These are phyloP conservation scores for Macaria liturata DNA, from an alignment of 2,888 invertebrate species.

Conservation along the genomic window DNA sequence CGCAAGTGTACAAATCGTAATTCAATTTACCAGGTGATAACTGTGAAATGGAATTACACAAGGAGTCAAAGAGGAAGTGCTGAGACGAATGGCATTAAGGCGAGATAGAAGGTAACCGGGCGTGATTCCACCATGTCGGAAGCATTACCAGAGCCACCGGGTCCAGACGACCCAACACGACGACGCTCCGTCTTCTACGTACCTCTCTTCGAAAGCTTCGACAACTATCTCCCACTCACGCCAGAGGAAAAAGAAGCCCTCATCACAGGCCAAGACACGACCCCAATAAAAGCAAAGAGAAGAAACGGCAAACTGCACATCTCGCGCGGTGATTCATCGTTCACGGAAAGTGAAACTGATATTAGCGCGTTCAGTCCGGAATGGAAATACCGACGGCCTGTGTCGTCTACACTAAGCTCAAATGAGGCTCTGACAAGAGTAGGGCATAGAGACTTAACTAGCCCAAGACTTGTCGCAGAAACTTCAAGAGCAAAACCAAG, in stretches of 20 bases:
- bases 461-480: constrained; percentile 69
- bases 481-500: constrained; percentile 64
- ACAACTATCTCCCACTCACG: constrained; percentile 81
- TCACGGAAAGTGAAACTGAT: constrained; percentile 77
- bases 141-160: constrained; percentile 60
- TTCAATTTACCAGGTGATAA: constrained; percentile 51
- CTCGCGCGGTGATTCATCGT: constrained; percentile 65
- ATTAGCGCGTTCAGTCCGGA: constrained; percentile 69
- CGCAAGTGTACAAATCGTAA: constrained; percentile 32
- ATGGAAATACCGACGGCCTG: constrained; percentile 66
- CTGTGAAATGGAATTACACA: constrained; percentile 60
- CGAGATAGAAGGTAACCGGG: constrained; percentile 62
- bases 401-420: constrained; percentile 73
- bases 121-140: constrained; percentile 76
- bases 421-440: constrained; percentile 70
- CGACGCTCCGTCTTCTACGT: constrained; percentile 91
- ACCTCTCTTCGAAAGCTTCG: constrained; percentile 85
- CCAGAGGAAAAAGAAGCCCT: constrained; percentile 75
- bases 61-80: constrained; percentile 56
- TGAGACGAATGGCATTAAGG: constrained; percentile 68
- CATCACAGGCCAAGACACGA: constrained; percentile 60
- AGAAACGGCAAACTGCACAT: constrained; percentile 59
- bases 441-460: constrained; percentile 67
- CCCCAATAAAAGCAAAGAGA: constrained; percentile 57
- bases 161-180: constrained; percentile 77